These are phyloP conservation scores for Chitala chitala DNA, from an alignment of 2,113 vertebrate genomes.

Conservation along the genomic window DNA sequence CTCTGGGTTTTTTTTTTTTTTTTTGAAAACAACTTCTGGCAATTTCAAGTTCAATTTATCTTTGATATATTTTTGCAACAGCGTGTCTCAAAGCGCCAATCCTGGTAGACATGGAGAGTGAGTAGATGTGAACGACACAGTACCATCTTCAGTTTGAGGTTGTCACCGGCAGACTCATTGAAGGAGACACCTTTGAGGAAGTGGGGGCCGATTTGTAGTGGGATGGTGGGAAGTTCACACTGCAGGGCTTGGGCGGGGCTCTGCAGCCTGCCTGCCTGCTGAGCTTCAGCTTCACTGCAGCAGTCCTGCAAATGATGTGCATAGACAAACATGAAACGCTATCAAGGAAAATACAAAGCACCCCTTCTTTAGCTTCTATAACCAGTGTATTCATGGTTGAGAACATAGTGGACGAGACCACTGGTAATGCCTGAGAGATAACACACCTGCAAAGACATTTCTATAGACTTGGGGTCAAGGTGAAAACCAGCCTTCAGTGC, in stretches of 20 bases:
- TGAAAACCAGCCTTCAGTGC: constrained; percentile 96
- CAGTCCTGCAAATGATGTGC: constrained; percentile 73
- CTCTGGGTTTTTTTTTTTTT: too few relatives aligned
- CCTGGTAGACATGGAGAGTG: too few relatives aligned
- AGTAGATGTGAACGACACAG: not conserved
- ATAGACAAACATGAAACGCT: not conserved
- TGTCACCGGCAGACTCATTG: constrained; percentile 89
- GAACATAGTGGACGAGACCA: not conserved
- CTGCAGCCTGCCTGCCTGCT: constrained; percentile 91
- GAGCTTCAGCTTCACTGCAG: constrained; percentile 92
- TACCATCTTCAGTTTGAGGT: constrained; percentile 97
- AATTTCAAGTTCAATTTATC: too few relatives aligned
- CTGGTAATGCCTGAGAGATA: not conserved
- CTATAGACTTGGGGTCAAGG: constrained; percentile 90
- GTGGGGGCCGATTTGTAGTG: constrained; percentile 89
- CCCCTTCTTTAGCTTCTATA: not conserved
- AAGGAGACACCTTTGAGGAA: constrained; percentile 96
- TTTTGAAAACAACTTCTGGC: too few relatives aligned
- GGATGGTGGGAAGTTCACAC: constrained; percentile 92
- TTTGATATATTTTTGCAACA: too few relatives aligned
- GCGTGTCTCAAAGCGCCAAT: too few relatives aligned
- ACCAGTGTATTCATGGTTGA: not conserved
- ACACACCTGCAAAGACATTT: constrained; percentile 86
- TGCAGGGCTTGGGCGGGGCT: constrained; percentile 91
- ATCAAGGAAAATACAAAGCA: too few relatives aligned